phyloP scores from a whole-genome alignment of 2,888 invertebrate species.

The Drosophila rellima region DNA sequence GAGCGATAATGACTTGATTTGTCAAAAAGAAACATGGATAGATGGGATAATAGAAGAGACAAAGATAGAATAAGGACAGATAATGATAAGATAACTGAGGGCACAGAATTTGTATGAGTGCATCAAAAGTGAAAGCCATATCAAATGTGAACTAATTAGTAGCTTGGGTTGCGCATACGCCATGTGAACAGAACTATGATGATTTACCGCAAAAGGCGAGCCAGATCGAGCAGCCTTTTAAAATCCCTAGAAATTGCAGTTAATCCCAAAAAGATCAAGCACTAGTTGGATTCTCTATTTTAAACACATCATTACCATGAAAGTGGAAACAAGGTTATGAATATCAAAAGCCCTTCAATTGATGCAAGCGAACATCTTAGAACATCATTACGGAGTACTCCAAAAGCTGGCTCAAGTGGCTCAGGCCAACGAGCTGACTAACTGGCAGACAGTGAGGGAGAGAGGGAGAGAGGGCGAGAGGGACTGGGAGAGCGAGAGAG shows the following conservation, averaged over 20 bases:
- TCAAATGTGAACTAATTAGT: conserved; percentile 58
- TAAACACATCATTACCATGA: conserved; percentile 71
- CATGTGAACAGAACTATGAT: neutral
- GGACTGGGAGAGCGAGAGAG: neutral
- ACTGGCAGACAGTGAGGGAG: neutral
- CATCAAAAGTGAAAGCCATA: conserved; percentile 10
- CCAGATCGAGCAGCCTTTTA: conserved; percentile 7
- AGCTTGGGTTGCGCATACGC: conserved; percentile 34
- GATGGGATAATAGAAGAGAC: conserved; percentile 19
- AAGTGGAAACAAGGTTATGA: conserved; percentile 52
- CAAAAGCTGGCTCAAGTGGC: conserved; percentile 63
- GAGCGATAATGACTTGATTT: conserved; percentile 76
- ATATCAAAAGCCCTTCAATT: conserved; percentile 55
- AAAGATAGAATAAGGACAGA: neutral
- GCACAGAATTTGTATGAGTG: neutral
- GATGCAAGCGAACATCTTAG: conserved; percentile 34
- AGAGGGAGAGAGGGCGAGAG: conserved; percentile 5
- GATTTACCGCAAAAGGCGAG: neutral
- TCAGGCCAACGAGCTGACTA: conserved; percentile 19
- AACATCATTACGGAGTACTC: conserved; percentile 70
- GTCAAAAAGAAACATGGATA: conserved; percentile 42
- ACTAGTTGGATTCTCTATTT: conserved; percentile 25
- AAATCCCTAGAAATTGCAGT: conserved; percentile 11
- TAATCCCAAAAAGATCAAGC: conserved; percentile 26
- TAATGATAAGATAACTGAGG: conserved; percentile 9